Evolutionary conservation across 2,113 vertebrate species (phyloP).

Genomic region (Daboia siamensis): DNA sequence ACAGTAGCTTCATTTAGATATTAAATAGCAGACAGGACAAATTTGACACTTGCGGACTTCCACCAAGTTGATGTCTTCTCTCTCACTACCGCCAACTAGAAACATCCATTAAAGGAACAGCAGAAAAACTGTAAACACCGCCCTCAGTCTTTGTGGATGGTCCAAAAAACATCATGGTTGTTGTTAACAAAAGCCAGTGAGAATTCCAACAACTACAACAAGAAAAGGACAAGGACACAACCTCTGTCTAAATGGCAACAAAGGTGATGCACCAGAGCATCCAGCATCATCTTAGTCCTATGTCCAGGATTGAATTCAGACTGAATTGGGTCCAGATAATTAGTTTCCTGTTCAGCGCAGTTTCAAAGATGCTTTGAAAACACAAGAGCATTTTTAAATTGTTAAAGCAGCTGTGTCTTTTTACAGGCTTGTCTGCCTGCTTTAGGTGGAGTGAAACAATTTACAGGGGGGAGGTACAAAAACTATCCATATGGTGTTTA

Average conservation of each 20-base stretch:
- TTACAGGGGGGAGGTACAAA: too few species aligned
- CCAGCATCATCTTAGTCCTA: neutral
- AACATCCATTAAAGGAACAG: neutral
- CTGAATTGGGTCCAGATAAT: neutral
- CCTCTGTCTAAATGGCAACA: neutral
- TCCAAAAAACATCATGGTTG: neutral
- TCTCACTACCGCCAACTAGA: neutral
- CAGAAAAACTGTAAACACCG: neutral
- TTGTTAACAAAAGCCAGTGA: neutral
- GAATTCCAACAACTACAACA: neutral
- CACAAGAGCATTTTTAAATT: neutral
- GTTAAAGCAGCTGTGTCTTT: neutral
- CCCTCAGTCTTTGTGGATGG: neutral
- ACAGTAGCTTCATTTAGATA: neutral
- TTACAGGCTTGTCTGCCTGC: neutral
- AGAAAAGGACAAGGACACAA: neutral
- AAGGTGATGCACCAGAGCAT: neutral
- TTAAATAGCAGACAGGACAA: neutral
- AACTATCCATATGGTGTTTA: too few species aligned
- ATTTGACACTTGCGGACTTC: neutral
- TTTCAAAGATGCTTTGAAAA: neutral
- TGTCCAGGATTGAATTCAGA: neutral
- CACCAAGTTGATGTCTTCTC: neutral
- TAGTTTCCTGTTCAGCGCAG: neutral
- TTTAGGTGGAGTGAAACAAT: neutral